phyloP scores from a whole-genome alignment of 2,797 vertebrate genomes.

The Apodemus agrarius region DNA sequence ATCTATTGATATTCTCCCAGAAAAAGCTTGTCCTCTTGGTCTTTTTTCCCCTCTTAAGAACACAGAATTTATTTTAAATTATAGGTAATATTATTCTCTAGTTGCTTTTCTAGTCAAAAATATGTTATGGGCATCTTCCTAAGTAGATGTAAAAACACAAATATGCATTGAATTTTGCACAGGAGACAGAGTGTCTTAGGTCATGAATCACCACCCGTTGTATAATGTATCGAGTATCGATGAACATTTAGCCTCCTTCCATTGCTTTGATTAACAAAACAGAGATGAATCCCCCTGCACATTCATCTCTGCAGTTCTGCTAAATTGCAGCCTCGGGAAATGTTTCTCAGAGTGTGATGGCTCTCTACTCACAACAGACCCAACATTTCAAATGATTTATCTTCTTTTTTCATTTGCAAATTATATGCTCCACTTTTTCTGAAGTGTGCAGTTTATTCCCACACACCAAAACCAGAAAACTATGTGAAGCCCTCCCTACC shows the following conservation, averaged over 20 bases:
- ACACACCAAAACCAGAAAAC: not conserved
- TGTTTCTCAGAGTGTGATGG: slow-evolving; percentile 41
- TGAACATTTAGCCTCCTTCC: slow-evolving; percentile 57
- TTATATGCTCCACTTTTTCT: slow-evolving; percentile 23
- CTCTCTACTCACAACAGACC: slow-evolving; percentile 4
- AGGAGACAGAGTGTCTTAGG: not conserved
- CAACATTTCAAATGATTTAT: slow-evolving; percentile 58
- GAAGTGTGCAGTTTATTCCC: not conserved
- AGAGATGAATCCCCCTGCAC: slow-evolving; percentile 39
- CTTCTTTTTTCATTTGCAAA: slow-evolving; percentile 66
- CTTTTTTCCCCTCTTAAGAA: not conserved
- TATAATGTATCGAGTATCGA: slow-evolving; percentile 41
- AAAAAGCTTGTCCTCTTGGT: not conserved
- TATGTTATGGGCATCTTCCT: slow-evolving; percentile 32
- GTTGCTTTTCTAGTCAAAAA: slow-evolving; percentile 49
- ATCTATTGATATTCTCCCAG: not conserved
- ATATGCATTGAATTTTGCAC: not conserved
- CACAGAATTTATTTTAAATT: slow-evolving; percentile 37
- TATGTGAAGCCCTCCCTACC: not conserved
- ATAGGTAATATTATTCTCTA: slow-evolving; percentile 6
- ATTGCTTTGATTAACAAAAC: slow-evolving; percentile 74
- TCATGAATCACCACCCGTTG: slow-evolving; percentile 53
- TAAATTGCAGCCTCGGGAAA: slow-evolving; percentile 64
- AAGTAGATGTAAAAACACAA: slow-evolving; percentile 6
- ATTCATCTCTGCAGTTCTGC: slow-evolving; percentile 42